Evolutionary conservation across 2,113 vertebrate genomes (phyloP), one percentile per base, ranked within the genome.

Genomic region (Muntiacus reevesi): DNA sequence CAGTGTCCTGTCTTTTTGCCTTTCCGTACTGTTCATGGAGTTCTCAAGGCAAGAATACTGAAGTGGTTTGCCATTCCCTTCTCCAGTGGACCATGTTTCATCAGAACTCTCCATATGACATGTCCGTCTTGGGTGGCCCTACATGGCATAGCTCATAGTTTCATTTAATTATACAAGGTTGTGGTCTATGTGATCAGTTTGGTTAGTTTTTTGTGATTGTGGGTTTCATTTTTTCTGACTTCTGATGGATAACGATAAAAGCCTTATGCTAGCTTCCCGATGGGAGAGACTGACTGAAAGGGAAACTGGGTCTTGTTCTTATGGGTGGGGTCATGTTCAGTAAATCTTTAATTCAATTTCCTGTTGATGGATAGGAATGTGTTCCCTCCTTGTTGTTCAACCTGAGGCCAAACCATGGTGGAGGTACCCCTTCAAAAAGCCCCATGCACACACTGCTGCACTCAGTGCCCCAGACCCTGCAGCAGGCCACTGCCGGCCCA

Each of bases 401-500:
- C 62, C 62, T 67, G 33, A 67, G 62, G 33, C 33, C 62, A 67
- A 67, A 67, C 33, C n/a, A 9, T 67, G 62, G 33, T 67, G 33
- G 33, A n/a, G 62, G 33, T 67, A n/a, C 7, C 62, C 16, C 62
- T n/a, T 67, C 62, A 67, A 67, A 67, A 19, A 9, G 16, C 9
- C 62, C 33, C 62, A n/a, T 8, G 62, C 16, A 67, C 7, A 67
- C 62, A n/a, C 4, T 67, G 62, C 62, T 67, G 62, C 62, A n/a
- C 33, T n/a, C 0, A 7, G 16, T n/a, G 16, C 7, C 62, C 30
- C 33, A 33, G 17, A 19, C 16, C 33, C 16, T 64, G 16, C 7
- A 67, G 33, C 16, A 67, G 62, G 33, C 62, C 33, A 67, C 16
- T 0, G 0, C 30, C 0, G 3, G n/a, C 33, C 7, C 33, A 67